Percentiles rank a stretch among this genome's conserved stretches.
These are phyloP conservation scores for Silvanus unidentatus DNA, from an alignment of 2,888 invertebrate genomes.

Conservation along the genomic window DNA sequence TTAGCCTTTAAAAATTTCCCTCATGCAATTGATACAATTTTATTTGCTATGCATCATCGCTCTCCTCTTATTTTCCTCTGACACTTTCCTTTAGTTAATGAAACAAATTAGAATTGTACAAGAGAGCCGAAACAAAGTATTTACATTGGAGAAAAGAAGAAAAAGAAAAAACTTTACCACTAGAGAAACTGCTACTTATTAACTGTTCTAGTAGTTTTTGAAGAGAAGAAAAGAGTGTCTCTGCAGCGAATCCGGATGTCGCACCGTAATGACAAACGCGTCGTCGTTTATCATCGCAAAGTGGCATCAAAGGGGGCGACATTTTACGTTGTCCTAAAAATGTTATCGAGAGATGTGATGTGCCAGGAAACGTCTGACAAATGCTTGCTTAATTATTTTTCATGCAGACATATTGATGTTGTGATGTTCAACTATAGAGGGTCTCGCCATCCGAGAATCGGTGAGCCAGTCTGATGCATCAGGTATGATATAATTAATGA, in stretches of 20 bases:
- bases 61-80: no score
- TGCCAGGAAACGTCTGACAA: constrained; percentile 43
- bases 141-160: no score
- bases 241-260: constrained; percentile 40
- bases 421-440: constrained; percentile 15
- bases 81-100: no score
- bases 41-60: no score
- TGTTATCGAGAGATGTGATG: constrained; percentile 43
- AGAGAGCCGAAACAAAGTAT: no score
- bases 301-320: constrained; percentile 36
- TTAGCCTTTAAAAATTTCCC: no score
- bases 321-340: constrained; percentile 42
- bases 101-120: no score
- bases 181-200: no score
- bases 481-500: constrained; percentile 33
- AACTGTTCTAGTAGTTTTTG: no score
- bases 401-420: constrained; percentile 42
- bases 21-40: no score
- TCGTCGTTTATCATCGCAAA: constrained; percentile 38
- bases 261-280: constrained; percentile 42
- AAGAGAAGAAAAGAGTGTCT: no score
- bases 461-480: constrained; percentile 11
- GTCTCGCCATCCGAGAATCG: not conserved
- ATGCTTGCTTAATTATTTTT: constrained; percentile 47
- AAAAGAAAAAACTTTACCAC: no score